A percentile compares a stretch with the other conserved stretches of the same genome.
Evolutionary conservation across 2,797 vertebrate genomes (phyloP).

Genomic region (Gallinago stenura): DNA sequence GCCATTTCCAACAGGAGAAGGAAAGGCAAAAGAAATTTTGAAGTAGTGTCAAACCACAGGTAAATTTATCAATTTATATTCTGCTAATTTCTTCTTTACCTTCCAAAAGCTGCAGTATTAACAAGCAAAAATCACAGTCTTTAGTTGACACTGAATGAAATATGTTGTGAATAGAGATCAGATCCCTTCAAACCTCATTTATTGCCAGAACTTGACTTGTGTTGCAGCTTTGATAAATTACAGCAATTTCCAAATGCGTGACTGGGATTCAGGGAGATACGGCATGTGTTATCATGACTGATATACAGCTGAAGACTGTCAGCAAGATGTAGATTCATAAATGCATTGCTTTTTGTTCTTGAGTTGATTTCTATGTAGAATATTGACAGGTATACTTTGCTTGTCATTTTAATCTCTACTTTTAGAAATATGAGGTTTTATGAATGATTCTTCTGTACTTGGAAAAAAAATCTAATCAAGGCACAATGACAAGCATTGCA

Average conservation of each 20-base stretch:
- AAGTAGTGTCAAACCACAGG: not conserved
- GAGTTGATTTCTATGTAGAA: not conserved
- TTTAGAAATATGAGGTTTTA: constrained; percentile 48
- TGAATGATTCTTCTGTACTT: constrained; percentile 35
- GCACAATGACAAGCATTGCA: constrained; percentile 26
- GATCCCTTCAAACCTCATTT: not conserved
- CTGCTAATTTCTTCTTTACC: not conserved
- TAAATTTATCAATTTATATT: not conserved
- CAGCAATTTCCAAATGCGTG: constrained; percentile 34
- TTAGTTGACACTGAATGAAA: not conserved
- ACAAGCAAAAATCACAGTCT: not conserved
- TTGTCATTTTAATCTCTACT: not conserved
- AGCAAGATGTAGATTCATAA: constrained; percentile 1
- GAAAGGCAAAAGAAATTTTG: not conserved
- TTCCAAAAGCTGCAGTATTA: not conserved
- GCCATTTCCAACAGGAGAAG: not conserved
- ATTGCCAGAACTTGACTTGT: constrained; percentile 18
- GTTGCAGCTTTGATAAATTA: constrained; percentile 50
- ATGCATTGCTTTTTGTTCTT: not conserved
- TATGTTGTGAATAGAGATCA: not conserved
- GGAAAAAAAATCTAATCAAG: not conserved
- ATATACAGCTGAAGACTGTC: constrained; percentile 1
- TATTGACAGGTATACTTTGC: constrained; percentile 24
- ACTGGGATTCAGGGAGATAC: not conserved
- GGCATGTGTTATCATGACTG: not conserved